These are phyloP conservation scores for Adineta ricciae DNA, from an alignment of 2,888 invertebrate species.

Conservation along the genomic window DNA sequence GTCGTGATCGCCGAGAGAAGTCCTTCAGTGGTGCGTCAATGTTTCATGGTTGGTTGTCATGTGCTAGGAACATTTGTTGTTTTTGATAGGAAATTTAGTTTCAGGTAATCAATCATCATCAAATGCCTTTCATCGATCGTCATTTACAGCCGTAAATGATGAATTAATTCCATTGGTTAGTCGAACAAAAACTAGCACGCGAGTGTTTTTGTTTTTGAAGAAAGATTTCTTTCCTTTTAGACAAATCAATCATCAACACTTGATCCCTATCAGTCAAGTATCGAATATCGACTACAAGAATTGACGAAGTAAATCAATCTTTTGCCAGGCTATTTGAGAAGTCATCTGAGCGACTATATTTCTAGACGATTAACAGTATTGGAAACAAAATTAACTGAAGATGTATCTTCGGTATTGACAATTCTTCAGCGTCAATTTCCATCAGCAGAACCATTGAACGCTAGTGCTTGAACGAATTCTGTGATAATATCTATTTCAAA, in stretches of 20 bases:
- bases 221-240: not conserved
- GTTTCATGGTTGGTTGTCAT: not conserved
- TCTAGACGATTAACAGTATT: not conserved
- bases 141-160: not conserved
- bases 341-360: not conserved
- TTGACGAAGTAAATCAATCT: not conserved
- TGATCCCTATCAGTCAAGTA: not conserved
- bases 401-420: not conserved
- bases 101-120: not conserved
- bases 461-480: not conserved
- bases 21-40: not conserved
- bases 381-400: constrained; percentile 20
- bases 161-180: not conserved
- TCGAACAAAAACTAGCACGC: not conserved
- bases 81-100: not conserved
- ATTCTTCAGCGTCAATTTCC: constrained; percentile 9
- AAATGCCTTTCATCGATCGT: not conserved
- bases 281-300: constrained; percentile 19
- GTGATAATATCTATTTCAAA: not conserved
- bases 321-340: not conserved
- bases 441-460: not conserved
- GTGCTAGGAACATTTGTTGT: no score
- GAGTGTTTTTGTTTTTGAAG: not conserved
- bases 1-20: not conserved
- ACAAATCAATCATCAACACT: not conserved